Percentiles rank a stretch among this genome's conserved stretches.
Conservation (phyloP, 2,888 invertebrate genomes). For the Acanthosepion lycidas region DNA sequence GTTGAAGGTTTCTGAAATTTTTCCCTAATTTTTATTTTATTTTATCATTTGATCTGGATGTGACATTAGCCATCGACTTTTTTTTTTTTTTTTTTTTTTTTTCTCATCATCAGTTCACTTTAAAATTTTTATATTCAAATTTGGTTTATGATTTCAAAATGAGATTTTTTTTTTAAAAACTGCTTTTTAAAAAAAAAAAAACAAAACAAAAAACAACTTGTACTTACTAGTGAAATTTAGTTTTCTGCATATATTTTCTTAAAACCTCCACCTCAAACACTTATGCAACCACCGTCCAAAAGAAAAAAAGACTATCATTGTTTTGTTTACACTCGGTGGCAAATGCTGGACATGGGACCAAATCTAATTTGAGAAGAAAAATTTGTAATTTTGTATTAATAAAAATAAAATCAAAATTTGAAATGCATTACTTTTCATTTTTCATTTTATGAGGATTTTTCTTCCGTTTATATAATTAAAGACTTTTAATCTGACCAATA, state of each 20-base stretch:
- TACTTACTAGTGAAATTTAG: neutral
- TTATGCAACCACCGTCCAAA: conserved; percentile 20
- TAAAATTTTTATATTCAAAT: no score
- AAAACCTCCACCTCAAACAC: neutral
- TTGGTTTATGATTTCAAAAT: no score
- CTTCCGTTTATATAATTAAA: neutral
- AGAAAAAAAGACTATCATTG: neutral
- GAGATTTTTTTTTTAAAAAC: no score
- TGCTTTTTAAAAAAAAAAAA: no score
- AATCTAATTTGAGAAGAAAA: neutral
- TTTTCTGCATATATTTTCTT: neutral
- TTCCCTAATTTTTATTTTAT: neutral
- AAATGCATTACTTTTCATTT: neutral
- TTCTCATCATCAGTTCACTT: no score
- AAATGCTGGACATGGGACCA: conserved; percentile 33
- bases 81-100: no score
- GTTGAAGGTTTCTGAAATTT: neutral
- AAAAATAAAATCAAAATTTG: neutral
- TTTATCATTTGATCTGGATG: neutral
- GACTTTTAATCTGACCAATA: no score
- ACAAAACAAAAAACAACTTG: no score
- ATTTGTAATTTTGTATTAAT: conserved; percentile 33
- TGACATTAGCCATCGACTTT: neutral
- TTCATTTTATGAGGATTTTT: neutral
- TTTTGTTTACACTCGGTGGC: neutral